phyloP scores from a whole-genome alignment of 2,888 invertebrate species.

The Drosophila rellima region DNA sequence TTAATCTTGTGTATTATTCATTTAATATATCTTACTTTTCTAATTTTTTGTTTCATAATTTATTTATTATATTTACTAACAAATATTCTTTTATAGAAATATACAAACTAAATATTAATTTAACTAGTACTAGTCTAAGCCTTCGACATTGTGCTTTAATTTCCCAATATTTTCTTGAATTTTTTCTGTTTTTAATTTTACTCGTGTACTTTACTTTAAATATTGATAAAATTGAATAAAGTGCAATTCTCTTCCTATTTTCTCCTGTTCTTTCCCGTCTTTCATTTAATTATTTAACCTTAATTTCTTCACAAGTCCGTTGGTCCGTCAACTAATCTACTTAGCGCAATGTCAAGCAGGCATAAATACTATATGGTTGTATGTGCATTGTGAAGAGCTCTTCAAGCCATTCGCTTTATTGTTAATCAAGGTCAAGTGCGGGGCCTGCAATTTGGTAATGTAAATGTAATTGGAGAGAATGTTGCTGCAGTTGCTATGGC shows the following conservation, averaged over 20 bases:
- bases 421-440: slow-evolving; percentile 50
- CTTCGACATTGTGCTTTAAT: no score
- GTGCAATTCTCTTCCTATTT: neutral
- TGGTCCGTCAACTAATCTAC: slow-evolving; percentile 33
- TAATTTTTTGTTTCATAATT: no score
- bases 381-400: slow-evolving; percentile 25
- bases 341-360: slow-evolving; percentile 35
- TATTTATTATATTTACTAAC: neutral
- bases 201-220: neutral
- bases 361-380: slow-evolving; percentile 7
- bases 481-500: slow-evolving; percentile 24
- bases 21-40: no score
- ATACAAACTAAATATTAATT: no score
- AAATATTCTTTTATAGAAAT: neutral
- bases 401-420: slow-evolving; percentile 29
- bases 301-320: neutral
- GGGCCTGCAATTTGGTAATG: slow-evolving; percentile 34
- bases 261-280: neutral
- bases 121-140: no score
- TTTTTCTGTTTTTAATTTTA: neutral
- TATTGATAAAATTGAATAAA: neutral
- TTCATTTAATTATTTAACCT: slow-evolving; percentile 14
- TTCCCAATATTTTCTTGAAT: neutral
- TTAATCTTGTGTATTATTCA: no score
- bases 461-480: slow-evolving; percentile 47